These are phyloP conservation scores for Micrastur ruficollis DNA, from an alignment of 2,797 vertebrate genomes.

Conservation along the genomic window DNA sequence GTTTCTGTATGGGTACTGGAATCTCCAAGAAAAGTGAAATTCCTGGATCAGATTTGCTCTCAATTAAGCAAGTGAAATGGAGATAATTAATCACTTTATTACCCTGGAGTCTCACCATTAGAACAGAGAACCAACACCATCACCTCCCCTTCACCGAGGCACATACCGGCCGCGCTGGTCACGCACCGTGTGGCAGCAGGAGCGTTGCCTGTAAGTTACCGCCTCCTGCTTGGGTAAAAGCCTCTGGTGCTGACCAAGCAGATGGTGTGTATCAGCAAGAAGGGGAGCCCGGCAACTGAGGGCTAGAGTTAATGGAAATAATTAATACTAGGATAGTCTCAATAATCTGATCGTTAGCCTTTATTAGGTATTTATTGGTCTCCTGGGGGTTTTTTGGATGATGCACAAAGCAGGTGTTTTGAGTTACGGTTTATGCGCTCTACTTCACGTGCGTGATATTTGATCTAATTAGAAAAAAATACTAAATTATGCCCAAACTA, in stretches of 20 bases:
- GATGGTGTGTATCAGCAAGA: not conserved
- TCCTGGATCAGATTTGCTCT: not conserved
- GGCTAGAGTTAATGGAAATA: not conserved
- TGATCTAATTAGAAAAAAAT: not conserved
- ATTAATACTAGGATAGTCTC: not conserved
- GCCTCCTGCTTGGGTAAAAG: not conserved
- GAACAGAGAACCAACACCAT: not conserved
- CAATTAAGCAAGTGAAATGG: not conserved
- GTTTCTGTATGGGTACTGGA: not conserved
- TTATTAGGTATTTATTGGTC: not conserved
- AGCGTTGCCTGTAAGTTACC: fast-evolving
- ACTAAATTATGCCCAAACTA: not conserved
- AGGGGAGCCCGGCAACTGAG: not conserved
- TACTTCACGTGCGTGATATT: not conserved
- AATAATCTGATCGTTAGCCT: not conserved
- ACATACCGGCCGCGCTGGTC: not conserved
- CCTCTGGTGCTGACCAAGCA: not conserved
- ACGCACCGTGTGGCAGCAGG: fast-evolving
- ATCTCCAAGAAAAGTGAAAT: not conserved
- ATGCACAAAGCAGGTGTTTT: not conserved
- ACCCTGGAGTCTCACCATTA: not conserved
- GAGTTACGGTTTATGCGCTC: not conserved
- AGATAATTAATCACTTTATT: too few species aligned
- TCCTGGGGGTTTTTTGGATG: not conserved
- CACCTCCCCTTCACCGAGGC: not conserved